Percentiles rank a stretch among this genome's conserved stretches.
Evolutionary conservation across 2,888 invertebrate species (phyloP).

Genomic region (Dicroscelio sp.): DNA sequence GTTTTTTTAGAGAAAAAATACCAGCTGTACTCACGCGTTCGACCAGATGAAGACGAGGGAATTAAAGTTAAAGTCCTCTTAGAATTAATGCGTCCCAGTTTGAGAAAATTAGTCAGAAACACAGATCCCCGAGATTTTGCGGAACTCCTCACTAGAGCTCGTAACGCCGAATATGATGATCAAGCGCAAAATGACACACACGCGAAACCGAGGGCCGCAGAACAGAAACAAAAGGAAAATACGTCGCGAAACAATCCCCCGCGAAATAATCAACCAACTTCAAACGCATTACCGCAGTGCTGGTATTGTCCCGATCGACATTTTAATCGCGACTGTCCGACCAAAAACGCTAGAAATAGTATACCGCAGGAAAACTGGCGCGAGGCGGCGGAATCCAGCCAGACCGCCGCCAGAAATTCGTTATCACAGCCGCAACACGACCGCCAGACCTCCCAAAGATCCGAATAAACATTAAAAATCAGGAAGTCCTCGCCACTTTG

Average conservation of each 20-base stretch:
- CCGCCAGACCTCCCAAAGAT: not conserved
- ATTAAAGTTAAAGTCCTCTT: constrained; percentile 61
- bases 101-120: not conserved
- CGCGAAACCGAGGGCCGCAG: too few relatives aligned
- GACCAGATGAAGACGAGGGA: constrained; percentile 61
- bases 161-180: constrained; percentile 14
- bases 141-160: not conserved
- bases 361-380: constrained; percentile 17
- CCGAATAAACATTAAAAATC: not conserved
- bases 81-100: constrained; percentile 7
- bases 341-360: not conserved
- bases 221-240: not conserved
- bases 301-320: constrained; percentile 43
- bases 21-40: constrained; percentile 15
- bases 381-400: not conserved
- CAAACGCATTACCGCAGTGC: constrained; percentile 61
- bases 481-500: not conserved
- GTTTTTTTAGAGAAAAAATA: constrained; percentile 33
- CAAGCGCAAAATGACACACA: not conserved
- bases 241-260: not conserved
- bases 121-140: constrained; percentile 32
- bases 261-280: too few relatives aligned
- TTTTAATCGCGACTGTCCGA: constrained; percentile 33
- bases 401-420: constrained; percentile 20
- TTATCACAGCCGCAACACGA: not conserved